A percentile compares a stretch with the other conserved stretches of the same genome.
Evolutionary conservation across 2,797 vertebrate species (phyloP).

Genomic region (Sylvia borin): DNA sequence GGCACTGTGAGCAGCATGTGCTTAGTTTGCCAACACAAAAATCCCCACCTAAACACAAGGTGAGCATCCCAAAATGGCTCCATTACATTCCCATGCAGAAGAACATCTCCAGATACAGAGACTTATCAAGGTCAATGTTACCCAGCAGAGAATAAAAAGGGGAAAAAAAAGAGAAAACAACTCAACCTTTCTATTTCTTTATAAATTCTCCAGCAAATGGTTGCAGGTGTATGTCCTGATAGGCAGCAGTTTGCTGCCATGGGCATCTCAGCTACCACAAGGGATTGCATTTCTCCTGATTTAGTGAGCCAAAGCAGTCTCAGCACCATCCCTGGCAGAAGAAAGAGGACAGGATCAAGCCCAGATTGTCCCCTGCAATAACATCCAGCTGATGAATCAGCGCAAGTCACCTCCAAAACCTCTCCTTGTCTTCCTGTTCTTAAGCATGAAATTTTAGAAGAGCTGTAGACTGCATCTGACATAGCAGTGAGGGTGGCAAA

Average conservation of each 20-base stretch:
- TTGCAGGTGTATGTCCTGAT: not conserved
- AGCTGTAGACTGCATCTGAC: not conserved
- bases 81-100: not conserved
- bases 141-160: not conserved
- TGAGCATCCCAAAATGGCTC: not conserved
- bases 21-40: not conserved
- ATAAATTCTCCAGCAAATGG: not conserved
- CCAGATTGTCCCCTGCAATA: not conserved
- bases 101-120: not conserved
- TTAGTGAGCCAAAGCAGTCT: not conserved
- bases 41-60: not conserved
- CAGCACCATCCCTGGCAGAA: not conserved
- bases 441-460: not conserved
- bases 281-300: not conserved
- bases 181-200: not conserved
- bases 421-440: not conserved
- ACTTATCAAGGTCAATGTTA: not conserved
- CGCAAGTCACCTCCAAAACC: not conserved
- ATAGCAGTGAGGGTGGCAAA: not conserved
- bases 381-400: not conserved
- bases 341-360: not conserved
- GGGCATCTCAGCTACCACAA: not conserved
- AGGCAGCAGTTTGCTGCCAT: not conserved
- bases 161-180: accelerated
- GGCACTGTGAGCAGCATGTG: accelerated